phyloP scores from a whole-genome alignment of 2,113 vertebrate species.

The Salminus brasiliensis region DNA sequence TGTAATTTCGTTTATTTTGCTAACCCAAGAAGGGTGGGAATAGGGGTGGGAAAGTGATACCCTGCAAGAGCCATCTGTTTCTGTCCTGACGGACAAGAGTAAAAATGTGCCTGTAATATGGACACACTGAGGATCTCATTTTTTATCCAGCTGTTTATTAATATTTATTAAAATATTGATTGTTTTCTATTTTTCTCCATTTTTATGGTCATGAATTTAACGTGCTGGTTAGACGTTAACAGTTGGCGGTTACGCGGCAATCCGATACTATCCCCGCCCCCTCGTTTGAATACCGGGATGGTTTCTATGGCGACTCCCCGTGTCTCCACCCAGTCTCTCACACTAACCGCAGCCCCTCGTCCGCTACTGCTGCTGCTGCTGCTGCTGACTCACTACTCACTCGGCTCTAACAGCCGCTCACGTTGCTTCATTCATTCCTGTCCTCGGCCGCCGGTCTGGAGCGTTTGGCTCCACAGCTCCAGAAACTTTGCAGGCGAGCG shows the following conservation, averaged over 20 bases:
- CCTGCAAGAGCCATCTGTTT: too few relatives aligned
- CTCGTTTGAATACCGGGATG: slow-evolving; percentile 53
- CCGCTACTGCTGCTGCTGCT: background rate
- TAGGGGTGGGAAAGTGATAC: too few relatives aligned
- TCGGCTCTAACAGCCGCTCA: too few relatives aligned
- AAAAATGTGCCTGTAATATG: too few relatives aligned
- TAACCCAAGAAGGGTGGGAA: too few relatives aligned
- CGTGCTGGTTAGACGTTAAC: background rate
- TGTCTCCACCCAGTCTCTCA: slow-evolving; percentile 42
- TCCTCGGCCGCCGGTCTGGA: background rate
- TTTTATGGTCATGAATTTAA: too few relatives aligned
- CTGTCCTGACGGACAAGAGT: too few relatives aligned
- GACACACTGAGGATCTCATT: too few relatives aligned
- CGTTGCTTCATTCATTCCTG: slow-evolving; percentile 37
- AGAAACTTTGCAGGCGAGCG: background rate
- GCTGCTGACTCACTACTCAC: slow-evolving; percentile 37
- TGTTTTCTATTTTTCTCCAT: too few relatives aligned
- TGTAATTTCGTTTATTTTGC: too few relatives aligned
- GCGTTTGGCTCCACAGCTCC: slow-evolving; percentile 1
- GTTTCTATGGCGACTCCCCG: slow-evolving; percentile 55
- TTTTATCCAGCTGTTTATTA: too few relatives aligned
- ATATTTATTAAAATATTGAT: too few relatives aligned
- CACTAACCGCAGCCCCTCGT: background rate
- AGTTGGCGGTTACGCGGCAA: background rate
- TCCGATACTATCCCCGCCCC: slow-evolving; percentile 21